Evolutionary conservation across 2,888 invertebrate genomes (phyloP).

Genomic region (Dermolepida albohirtum): DNA sequence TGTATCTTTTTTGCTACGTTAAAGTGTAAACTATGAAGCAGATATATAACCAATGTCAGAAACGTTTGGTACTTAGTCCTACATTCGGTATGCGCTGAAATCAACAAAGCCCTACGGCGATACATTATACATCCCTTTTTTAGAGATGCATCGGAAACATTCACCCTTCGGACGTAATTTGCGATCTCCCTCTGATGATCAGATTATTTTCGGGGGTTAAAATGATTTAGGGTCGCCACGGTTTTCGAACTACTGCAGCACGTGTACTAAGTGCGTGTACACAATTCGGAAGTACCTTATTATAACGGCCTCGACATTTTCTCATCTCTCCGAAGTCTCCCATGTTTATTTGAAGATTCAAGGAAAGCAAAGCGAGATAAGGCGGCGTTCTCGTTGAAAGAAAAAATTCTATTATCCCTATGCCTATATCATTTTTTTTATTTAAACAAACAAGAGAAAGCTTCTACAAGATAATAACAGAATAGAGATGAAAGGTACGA

Average conservation of each 20-base stretch:
- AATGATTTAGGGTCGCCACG: conserved; percentile 40
- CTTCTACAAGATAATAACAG: conserved; percentile 4
- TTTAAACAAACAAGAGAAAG: conserved; percentile 15
- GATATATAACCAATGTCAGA: conserved; percentile 9
- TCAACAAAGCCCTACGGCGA: conserved; percentile 1
- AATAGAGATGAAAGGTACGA: conserved; percentile 1
- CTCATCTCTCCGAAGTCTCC: conserved; percentile 10
- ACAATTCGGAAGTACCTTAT: conserved; percentile 37
- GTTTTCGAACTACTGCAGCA: conserved; percentile 32
- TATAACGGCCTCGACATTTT: conserved; percentile 30
- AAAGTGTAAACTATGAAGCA: background rate
- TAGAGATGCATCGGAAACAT: conserved; percentile 12
- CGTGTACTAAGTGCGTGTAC: conserved; percentile 36
- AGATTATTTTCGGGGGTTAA: conserved; percentile 39
- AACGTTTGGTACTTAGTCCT: background rate
- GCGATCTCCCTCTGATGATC: conserved; percentile 39
- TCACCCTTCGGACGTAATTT: conserved; percentile 31
- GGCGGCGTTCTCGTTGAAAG: background rate
- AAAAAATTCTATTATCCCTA: conserved; percentile 5
- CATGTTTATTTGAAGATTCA: conserved; percentile 28
- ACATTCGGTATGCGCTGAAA: conserved; percentile 1
- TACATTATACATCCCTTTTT: conserved; percentile 28
- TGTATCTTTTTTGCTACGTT: too few relatives aligned
- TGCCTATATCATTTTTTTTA: conserved; percentile 14
- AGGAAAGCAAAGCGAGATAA: conserved; percentile 26